Evolutionary conservation across 2,797 vertebrate species (phyloP), one percentile per base, ranked within the genome.

Genomic region (Heteromormyrus szaboi): DNA sequence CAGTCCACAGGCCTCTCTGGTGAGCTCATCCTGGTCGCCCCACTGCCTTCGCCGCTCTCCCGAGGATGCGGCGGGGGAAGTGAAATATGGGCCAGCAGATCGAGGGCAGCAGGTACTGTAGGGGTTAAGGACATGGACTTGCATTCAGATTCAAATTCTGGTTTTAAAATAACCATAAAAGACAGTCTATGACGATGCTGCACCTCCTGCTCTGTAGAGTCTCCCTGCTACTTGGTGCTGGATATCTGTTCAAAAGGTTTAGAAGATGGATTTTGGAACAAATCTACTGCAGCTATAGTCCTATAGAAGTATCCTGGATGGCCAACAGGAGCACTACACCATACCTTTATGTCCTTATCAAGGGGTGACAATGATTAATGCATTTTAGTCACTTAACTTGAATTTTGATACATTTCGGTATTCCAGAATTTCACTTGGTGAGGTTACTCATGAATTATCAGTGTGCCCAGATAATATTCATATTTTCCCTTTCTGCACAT

Each of bases 81-180:
- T 48, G 46, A 85, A 85, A 85, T 85, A 14, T 85, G 25, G 81
- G 81, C 44, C 25, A 85, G 22, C 44, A 6, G 81, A 85, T 85
- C 11, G 8, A 51, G 81, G 81, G 12, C 81, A 51, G 44, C 81
- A 85, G 48, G 48, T 85, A 29, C 44, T 85, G 22, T 51, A 25
- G 48, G 41, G 81, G 81, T 85, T 85, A 85, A 85, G 81, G 81
- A 51, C 81, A 85, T 85, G 44, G 81, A 51, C 46, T 81, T 46
- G 37, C 19, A 81, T 44, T 46, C 7, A 46, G 37, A 79, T 79
- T 79, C 72, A 79, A 81, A 46, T 46, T 81, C 41, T 46, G 76
- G 19, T 81, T 81, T 22, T 46, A 81, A 81, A 46, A 46, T 79
- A 44, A n/a, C 7, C 19, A 81, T 44, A 46, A 46, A 46, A 81